Percentiles rank a stretch among this genome's conserved stretches.
These are phyloP conservation scores for Amblyraja radiata DNA, from an alignment of 2,797 vertebrate species.

Conservation along the genomic window DNA sequence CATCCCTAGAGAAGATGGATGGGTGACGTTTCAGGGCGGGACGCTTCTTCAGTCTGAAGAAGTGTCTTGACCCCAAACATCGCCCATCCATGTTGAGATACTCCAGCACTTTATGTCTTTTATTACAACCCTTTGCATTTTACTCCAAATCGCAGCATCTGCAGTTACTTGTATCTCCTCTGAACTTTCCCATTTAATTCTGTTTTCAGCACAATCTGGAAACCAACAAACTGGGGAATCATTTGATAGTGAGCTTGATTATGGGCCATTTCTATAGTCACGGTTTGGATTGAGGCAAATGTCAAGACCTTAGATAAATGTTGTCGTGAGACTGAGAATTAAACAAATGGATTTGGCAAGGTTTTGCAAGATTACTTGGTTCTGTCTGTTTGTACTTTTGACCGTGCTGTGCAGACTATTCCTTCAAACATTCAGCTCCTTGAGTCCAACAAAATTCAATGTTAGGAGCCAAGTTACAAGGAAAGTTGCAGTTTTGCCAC, in stretches of 20 bases:
- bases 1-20: too few species aligned
- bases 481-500: background rate
- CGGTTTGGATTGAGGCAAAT: background rate
- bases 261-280: background rate
- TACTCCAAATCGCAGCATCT: too few species aligned
- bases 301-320: background rate
- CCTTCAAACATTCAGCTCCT: constrained; percentile 7
- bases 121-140: too few species aligned
- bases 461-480: constrained; percentile 2
- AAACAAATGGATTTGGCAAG: constrained; percentile 17
- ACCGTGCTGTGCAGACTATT: background rate
- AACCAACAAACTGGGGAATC: background rate
- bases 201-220: background rate
- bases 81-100: too few species aligned
- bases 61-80: too few species aligned
- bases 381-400: constrained; percentile 14
- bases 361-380: background rate
- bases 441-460: background rate
- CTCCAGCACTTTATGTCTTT: too few species aligned
- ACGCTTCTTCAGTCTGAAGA: too few species aligned
- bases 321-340: background rate
- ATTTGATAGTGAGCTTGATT: background rate
- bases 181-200: background rate
- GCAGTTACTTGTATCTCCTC: too few species aligned
- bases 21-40: too few species aligned